Evolutionary conservation across 2,888 invertebrate genomes (phyloP).

Genomic region (Celastrina argiolus): DNA sequence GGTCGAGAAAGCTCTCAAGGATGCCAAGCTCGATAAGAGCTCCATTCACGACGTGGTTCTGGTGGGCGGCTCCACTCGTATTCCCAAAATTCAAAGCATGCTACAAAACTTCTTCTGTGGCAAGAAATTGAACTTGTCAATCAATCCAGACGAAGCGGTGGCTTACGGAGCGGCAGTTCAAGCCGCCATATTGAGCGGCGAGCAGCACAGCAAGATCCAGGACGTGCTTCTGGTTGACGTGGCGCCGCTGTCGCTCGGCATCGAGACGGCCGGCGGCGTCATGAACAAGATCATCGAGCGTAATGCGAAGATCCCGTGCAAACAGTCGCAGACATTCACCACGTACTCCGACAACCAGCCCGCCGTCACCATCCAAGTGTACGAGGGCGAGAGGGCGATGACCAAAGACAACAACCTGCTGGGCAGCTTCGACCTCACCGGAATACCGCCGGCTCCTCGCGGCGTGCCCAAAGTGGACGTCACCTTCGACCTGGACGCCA

Average conservation of each 20-base stretch:
- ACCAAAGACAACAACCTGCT: constrained; percentile 86
- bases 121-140: constrained; percentile 83
- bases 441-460: constrained; percentile 83
- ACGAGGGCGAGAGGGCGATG: constrained; percentile 88
- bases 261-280: constrained; percentile 88
- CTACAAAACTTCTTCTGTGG: constrained; percentile 87
- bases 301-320: constrained; percentile 84
- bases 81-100: constrained; percentile 87
- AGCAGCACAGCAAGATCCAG: constrained; percentile 86
- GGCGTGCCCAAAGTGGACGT: constrained; percentile 84
- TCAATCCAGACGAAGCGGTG: constrained; percentile 89
- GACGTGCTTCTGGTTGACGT: constrained; percentile 80
- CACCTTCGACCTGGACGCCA: constrained; percentile 86
- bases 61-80: constrained; percentile 89
- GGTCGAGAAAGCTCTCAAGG: constrained; percentile 86
- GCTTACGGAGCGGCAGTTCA: constrained; percentile 88
- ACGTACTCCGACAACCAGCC: constrained; percentile 90
- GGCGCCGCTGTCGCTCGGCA: constrained; percentile 82
- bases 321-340: constrained; percentile 84
- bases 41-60: constrained; percentile 87
- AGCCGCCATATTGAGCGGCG: constrained; percentile 84
- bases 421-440: constrained; percentile 81
- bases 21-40: constrained; percentile 87
- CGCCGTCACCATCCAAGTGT: constrained; percentile 84
- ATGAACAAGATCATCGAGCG: constrained; percentile 87